Percentiles rank a stretch among this genome's conserved stretches.
phyloP scores from a whole-genome alignment of 2,888 invertebrate genomes.

The Pheosia gnoma region DNA sequence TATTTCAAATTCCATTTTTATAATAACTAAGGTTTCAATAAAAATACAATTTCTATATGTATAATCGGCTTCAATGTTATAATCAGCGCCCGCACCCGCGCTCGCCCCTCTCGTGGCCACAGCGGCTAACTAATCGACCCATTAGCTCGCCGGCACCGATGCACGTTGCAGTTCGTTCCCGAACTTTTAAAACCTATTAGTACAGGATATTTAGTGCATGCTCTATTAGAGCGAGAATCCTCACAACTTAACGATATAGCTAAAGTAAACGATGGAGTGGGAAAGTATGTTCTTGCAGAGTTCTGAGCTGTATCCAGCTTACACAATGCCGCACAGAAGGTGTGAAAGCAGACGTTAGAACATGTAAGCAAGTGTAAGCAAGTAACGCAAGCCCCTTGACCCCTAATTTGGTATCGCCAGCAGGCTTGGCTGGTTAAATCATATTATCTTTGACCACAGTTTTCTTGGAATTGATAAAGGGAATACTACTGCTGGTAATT shows the following conservation, averaged over 20 bases:
- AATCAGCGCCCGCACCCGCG: too few species aligned
- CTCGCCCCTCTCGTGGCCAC: background rate
- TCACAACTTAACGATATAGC: background rate
- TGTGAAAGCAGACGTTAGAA: background rate
- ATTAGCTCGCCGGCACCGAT: background rate
- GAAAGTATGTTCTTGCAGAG: background rate
- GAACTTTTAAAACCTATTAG: slow-evolving; percentile 4
- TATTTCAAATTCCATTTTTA: too few species aligned
- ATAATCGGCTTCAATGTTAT: background rate
- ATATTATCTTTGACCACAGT: too few species aligned
- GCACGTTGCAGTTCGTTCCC: background rate
- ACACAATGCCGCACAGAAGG: too few species aligned
- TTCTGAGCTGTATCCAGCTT: background rate
- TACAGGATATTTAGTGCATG: background rate
- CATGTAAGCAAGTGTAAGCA: too few species aligned
- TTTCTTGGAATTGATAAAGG: too few species aligned
- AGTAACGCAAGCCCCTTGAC: too few species aligned
- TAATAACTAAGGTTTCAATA: too few species aligned
- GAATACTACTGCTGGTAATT: too few species aligned
- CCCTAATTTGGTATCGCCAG: too few species aligned
- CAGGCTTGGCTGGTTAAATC: too few species aligned
- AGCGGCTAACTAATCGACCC: background rate
- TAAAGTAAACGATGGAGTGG: background rate
- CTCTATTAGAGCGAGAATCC: background rate
- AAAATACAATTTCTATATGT: background rate